These are phyloP conservation scores for Drosophila bocqueti DNA, from an alignment of 1,140 invertebrate genomes.

Conservation along the genomic window DNA sequence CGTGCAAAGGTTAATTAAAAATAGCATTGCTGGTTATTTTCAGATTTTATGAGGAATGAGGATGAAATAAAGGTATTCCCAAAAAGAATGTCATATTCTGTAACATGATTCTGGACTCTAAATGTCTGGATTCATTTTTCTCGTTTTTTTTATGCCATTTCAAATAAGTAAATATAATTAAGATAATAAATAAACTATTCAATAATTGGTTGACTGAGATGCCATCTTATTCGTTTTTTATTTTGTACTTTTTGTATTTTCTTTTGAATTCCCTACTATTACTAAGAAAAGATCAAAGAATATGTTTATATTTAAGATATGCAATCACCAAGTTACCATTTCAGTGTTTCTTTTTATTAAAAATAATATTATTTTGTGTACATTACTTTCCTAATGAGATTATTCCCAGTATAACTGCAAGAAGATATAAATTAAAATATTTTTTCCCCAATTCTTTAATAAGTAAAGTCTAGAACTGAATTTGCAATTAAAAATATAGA, in stretches of 20 bases:
- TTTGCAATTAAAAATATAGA: neutral
- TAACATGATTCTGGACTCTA: neutral
- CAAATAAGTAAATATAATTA: neutral
- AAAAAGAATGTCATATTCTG: neutral
- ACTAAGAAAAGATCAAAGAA: neutral
- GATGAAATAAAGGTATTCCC: neutral
- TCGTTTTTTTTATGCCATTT: no score
- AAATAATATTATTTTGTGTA: neutral
- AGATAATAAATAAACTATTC: neutral
- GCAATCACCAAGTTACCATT: neutral
- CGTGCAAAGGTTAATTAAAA: neutral
- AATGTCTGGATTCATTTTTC: neutral
- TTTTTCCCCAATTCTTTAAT: no score
- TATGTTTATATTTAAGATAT: neutral
- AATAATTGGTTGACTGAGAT: neutral
- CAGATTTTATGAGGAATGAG: neutral
- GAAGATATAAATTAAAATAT: no score
- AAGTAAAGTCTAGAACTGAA: neutral
- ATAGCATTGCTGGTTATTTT: neutral
- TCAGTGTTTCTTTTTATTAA: no score
- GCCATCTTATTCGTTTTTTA: neutral
- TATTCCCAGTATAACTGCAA: neutral
- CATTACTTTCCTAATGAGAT: neutral
- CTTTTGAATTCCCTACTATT: accelerated
- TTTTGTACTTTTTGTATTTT: neutral